Evolutionary conservation across 2,888 invertebrate genomes (phyloP).

Genomic region (Dicyrtomina minuta): DNA sequence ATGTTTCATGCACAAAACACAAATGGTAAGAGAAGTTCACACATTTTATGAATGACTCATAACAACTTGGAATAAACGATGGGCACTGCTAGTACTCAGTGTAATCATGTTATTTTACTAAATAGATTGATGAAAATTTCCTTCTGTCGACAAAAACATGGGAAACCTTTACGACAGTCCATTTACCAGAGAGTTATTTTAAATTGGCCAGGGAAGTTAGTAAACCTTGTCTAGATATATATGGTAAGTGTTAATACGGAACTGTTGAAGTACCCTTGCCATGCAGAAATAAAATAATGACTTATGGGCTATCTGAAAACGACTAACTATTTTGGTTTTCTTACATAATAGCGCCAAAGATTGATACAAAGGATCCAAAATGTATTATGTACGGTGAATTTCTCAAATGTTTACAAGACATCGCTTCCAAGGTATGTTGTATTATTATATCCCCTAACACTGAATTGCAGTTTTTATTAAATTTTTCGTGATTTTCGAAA

Average conservation of each 20-base stretch:
- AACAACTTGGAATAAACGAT: too few relatives aligned
- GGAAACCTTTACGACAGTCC: neutral
- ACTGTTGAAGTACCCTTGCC: neutral
- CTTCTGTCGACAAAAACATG: neutral
- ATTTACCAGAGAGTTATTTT: neutral
- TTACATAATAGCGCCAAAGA: neutral
- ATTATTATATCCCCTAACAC: too few relatives aligned
- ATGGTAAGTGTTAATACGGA: neutral
- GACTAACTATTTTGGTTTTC: too few relatives aligned
- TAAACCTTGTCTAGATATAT: neutral
- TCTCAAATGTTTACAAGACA: slow-evolving; percentile 8
- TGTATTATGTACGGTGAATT: slow-evolving; percentile 10
- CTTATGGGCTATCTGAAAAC: too few relatives aligned
- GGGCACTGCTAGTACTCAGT: too few relatives aligned
- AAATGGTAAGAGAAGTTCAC: too few relatives aligned
- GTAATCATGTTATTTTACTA: too few relatives aligned
- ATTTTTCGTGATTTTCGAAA: too few relatives aligned
- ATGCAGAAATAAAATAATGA: neutral
- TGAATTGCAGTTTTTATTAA: too few relatives aligned
- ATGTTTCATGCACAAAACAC: neutral
- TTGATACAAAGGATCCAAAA: slow-evolving; percentile 6
- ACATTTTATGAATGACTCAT: too few relatives aligned
- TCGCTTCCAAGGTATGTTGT: neutral
- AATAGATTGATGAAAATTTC: neutral
- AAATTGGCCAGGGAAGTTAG: neutral